Base-by-base conservation (phyloP, 2,113 vertebrate species). In the rat (Rattus norvegicus) region DNA sequence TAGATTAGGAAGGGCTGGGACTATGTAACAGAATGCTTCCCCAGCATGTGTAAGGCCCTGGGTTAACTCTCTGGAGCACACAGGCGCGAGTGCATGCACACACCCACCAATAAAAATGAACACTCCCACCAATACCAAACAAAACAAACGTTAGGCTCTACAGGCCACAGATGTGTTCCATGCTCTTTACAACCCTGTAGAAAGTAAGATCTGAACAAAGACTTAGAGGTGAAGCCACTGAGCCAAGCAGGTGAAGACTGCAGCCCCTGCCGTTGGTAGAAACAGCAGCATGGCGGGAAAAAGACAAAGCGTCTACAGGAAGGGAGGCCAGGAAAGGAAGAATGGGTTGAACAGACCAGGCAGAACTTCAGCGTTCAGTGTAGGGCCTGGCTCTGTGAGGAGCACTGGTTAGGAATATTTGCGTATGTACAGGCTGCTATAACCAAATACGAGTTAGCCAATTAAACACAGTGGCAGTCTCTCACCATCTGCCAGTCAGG, bases 171-270 rank as follows among this genome's bases (percentile, higher is more conserved):
- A 36, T 36, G 10, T 88, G 33, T 75, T 43, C 28, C 24, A 52
- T 13, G 19, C 54, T 77, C 67, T 96, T 92, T 75, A 84, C 17
- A 95, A 70, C 33, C 5, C 54, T 69, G 86, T 87, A 79, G 54
- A 81, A 77, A 43, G 80, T 56, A 49, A 92, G n/a, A 81, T 85
- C 86, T 83, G 86, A 96, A 33, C 47, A 84, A 28, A 88, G 17
- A 67, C 43, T 87, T 69, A 30, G 84, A 65, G 4, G 83, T 17
- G 8, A 49, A 49, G 43, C 14, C 20, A 69, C 36, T 6, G 39
- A 96, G 43, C 12, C 72, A 93, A 80, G 17, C 14, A 87, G 73
- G 11, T 87, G 69, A 54, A 91, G 47, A 93, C 69, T 47, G 5
- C 79, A 12, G 79, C 59, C 47, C 59, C 85, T 90, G 19, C 28